Evolutionary conservation across 1,140 invertebrate species (phyloP), one percentile per base, ranked within the genome.

Genomic region (Pteromalus puparum): DNA sequence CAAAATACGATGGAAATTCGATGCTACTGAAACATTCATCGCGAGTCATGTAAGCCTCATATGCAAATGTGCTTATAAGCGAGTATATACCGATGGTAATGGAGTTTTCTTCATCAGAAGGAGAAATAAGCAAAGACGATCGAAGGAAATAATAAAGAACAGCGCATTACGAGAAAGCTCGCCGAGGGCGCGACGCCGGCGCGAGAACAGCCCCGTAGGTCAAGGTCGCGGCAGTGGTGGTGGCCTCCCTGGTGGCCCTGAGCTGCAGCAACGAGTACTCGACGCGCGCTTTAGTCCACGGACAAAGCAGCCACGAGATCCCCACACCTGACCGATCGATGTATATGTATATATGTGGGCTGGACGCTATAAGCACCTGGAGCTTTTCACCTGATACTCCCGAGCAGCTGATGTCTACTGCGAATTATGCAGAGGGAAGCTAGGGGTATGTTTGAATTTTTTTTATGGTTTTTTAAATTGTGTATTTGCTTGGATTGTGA

Each of bases 291-390:
- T 91, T 92, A 61, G 18, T 61, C 53, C 86, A 92, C 92, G 91
- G 92, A 92, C 90, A 92, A 42, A 42, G 38, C 38, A 9, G 38
- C 9, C 93, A 93, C 93, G 93, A 93, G 72, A 74, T 74, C 94
- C 93, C 93, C 93, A 93, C 92, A 92, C 92, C 93, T 91, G 93
- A 93, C 93, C 94, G 93, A 94, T 94, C 93, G 93, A 93, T 92
- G 93, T 93, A 93, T 61, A n/a, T n/a, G 21, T 61, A n/a, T 21
- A 7, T n/a, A n/a, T 61, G 7, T 61, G 3, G 3, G 21, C 67
- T 21, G 70, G 70, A 7, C 67, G 30, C 30, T n/a, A 28, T 70
- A 12, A 30, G 1, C 6, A 26, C 72, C 21, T n/a, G 15, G 2
- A 42, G 7, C 34, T n/a, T 18, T 38, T 74, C 72, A 74, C 72